Percentiles rank a stretch among this genome's conserved stretches.
phyloP scores from a whole-genome alignment of 2,113 vertebrate genomes.

The Mohoua ochrocephala region DNA sequence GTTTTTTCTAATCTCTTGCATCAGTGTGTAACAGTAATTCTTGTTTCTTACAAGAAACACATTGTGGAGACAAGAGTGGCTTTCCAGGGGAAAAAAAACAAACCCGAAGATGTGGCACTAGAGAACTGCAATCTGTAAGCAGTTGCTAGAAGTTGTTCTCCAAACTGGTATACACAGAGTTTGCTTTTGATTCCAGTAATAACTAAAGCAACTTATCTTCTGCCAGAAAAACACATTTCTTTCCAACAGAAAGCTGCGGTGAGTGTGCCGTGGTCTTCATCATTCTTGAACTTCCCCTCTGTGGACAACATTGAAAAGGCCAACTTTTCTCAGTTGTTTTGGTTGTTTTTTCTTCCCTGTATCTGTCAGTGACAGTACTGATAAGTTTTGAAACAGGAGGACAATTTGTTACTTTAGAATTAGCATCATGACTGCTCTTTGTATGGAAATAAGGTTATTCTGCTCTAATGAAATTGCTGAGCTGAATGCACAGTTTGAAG shows the following conservation, averaged over 20 bases:
- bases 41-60: background rate
- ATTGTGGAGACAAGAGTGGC: background rate
- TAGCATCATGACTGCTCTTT: conserved; percentile 9
- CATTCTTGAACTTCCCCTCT: background rate
- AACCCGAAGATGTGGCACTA: background rate
- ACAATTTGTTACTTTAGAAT: conserved; percentile 43
- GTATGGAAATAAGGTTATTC: conserved; percentile 52
- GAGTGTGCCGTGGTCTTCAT: background rate
- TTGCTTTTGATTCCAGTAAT: background rate
- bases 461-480: conserved; percentile 32
- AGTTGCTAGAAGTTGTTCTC: background rate
- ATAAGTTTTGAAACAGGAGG: conserved; percentile 1
- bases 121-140: background rate
- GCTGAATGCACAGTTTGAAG: conserved; percentile 42
- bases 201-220: background rate
- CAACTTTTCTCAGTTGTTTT: background rate
- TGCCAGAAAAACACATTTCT: background rate
- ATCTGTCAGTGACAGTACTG: background rate
- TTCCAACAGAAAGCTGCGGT: background rate
- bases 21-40: background rate
- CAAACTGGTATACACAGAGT: background rate
- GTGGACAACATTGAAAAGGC: background rate
- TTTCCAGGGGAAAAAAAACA: background rate
- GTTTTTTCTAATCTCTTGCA: background rate
- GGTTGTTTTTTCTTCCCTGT: background rate